phyloP scores from a whole-genome alignment of 1,140 invertebrate genomes.

The Campoletis sonorensis region DNA sequence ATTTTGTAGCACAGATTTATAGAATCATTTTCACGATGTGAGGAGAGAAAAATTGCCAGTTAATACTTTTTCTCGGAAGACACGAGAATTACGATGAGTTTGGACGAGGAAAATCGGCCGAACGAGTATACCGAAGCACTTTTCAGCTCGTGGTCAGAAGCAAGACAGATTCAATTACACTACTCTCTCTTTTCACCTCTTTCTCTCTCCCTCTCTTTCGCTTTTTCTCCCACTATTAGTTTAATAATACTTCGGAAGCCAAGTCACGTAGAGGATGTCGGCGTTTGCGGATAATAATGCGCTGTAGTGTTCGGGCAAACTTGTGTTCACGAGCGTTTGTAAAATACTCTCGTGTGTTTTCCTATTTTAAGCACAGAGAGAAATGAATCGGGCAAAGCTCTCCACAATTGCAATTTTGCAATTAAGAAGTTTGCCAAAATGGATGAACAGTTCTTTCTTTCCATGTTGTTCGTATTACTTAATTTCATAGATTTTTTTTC shows the following conservation, averaged over 20 bases:
- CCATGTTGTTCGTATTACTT: no score
- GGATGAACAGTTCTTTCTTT: not conserved
- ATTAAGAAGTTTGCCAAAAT: not conserved
- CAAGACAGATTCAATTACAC: conserved; percentile 67
- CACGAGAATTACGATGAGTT: conserved; percentile 11
- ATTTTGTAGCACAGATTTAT: not conserved
- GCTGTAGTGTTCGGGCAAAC: conserved; percentile 47
- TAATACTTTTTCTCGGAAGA: conserved; percentile 6
- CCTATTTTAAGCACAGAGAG: not conserved
- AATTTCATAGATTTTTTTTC: no score
- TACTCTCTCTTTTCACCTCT: conserved; percentile 1
- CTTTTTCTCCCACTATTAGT: conserved; percentile 41
- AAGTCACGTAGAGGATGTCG: conserved; percentile 57
- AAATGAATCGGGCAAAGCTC: conserved; percentile 23
- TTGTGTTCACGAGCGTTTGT: conserved; percentile 55
- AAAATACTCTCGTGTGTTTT: conserved; percentile 18
- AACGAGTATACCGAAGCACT: conserved; percentile 39
- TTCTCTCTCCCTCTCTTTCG: not conserved
- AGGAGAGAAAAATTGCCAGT: not conserved
- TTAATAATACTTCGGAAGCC: conserved; percentile 64
- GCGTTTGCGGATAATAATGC: conserved; percentile 53
- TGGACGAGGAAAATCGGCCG: conserved; percentile 32
- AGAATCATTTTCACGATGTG: conserved; percentile 10
- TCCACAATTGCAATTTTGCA: conserved; percentile 17
- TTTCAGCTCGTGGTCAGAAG: conserved; percentile 60